These are phyloP conservation scores for Urocyon cinereoargenteus DNA, from an alignment of 2,797 vertebrate genomes.

Conservation along the genomic window DNA sequence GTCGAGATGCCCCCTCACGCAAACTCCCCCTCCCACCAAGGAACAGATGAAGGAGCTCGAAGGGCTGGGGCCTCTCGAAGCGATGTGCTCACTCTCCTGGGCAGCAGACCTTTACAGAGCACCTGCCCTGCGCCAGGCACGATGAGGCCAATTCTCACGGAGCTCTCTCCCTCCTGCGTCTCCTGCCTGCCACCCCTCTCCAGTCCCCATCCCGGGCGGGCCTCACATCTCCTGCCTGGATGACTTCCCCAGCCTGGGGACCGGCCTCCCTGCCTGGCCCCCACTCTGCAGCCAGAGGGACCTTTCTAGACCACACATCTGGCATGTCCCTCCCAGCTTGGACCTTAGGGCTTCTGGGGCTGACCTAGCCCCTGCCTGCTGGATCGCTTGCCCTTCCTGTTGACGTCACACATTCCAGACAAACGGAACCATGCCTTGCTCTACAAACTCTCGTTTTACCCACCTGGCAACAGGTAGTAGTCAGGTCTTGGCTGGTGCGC, in stretches of 20 bases:
- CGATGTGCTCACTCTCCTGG: not conserved
- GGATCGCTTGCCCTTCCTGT: not conserved
- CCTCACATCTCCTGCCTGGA: not conserved
- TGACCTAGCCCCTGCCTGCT: not conserved
- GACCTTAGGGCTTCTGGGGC: not conserved
- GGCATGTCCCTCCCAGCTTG: not conserved
- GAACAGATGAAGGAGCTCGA: not conserved
- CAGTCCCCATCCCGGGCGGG: rapidly evolving
- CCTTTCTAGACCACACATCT: not conserved
- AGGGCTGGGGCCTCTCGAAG: not conserved
- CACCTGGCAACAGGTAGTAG: not conserved
- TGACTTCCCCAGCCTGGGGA: not conserved
- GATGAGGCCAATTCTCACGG: rapidly evolving
- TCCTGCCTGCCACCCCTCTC: not conserved
- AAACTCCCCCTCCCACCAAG: not conserved
- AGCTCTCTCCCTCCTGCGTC: not conserved
- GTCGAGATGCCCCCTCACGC: rapidly evolving
- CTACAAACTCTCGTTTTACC: not conserved
- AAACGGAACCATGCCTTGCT: not conserved
- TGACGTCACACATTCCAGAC: not conserved
- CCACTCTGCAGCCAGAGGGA: not conserved
- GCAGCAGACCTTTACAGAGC: not conserved
- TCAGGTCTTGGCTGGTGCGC: not conserved
- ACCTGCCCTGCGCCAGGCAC: not conserved
- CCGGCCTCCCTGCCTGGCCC: not conserved